Evolutionary conservation across 2,113 vertebrate genomes (phyloP), one percentile per base, ranked within the genome.

Genomic region (Chaetura pelagica): DNA sequence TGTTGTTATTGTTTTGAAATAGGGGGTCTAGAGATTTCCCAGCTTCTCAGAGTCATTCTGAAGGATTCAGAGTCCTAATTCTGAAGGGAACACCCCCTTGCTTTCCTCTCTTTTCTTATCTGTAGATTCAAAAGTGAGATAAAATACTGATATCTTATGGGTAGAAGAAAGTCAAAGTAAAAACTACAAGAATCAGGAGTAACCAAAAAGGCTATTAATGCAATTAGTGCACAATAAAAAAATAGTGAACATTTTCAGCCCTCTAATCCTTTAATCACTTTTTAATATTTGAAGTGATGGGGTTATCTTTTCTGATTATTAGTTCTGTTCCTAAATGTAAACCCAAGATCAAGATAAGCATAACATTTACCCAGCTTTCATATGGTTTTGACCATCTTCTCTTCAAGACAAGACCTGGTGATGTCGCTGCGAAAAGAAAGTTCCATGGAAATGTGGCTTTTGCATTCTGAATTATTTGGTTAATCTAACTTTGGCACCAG

Each of bases 371-470:
- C 5, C 35, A 73, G 12, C 5, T 83, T 3, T 68, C 76, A 24
- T 29, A 10, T 79, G 44, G 12, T 69, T 35, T 16, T 68, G 18
- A 32, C 23, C 15, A 35, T 44, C 19, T 88, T 46, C 58, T 75
- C 10, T 64, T 64, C 18, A 21, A 40, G 27, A 57, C 16, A 38
- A 69, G 51, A 40, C 9, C 6, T 42, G 6, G 8, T 15, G 22
- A 5, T 85, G 20, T 26, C 0, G 0, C 17, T 46, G 21, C 6
- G 12, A 68, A 30, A 80, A 52, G 2, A 17, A 2, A 16, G 7
- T 18, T 84, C 23, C 6, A 11, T 2, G 12, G 22, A 52, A 63
- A 61, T 2, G 3, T 4, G 15, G 10, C 0, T 71, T 69, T 76
- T 61, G 7, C 29, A 49, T 88, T 76, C 38, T 79, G 26, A n/a